Percentiles rank a stretch among this genome's conserved stretches.
Evolutionary conservation across 1,140 invertebrate species (phyloP).

Genomic region (Solenopsis invicta): DNA sequence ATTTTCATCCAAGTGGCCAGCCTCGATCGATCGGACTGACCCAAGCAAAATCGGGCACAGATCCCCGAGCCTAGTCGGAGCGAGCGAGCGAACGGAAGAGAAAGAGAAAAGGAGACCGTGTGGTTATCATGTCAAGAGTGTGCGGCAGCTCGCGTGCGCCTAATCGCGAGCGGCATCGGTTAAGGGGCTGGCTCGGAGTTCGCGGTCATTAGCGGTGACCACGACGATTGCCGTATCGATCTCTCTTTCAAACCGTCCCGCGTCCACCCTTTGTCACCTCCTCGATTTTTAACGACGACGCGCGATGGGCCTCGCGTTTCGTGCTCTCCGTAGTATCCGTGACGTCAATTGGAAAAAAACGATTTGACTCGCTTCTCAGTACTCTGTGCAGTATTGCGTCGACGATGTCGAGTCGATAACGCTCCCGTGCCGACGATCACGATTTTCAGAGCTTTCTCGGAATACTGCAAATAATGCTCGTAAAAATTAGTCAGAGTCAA

Average conservation of each 20-base stretch:
- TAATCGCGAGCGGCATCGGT: slow-evolving; percentile 62
- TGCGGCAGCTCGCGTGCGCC: slow-evolving; percentile 63
- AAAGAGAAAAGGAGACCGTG: slow-evolving; percentile 18
- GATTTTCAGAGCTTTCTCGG: neutral
- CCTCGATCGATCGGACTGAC: slow-evolving; percentile 45
- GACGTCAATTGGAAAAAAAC: slow-evolving; percentile 6
- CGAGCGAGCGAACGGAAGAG: neutral
- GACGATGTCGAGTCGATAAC: slow-evolving; percentile 13
- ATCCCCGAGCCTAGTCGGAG: neutral
- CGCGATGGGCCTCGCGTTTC: neutral
- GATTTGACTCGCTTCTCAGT: neutral
- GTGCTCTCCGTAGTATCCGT: neutral
- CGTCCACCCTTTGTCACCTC: neutral
- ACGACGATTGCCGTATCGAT: slow-evolving; percentile 64
- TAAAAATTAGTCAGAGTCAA: neutral
- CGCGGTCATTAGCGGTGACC: slow-evolving; percentile 63
- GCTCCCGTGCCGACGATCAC: neutral
- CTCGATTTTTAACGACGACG: slow-evolving; percentile 1
- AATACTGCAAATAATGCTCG: neutral
- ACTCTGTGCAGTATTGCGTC: no score
- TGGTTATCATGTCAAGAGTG: slow-evolving; percentile 49
- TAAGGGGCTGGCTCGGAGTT: slow-evolving; percentile 10
- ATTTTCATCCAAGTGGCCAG: slow-evolving; percentile 44
- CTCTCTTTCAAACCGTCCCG: neutral
- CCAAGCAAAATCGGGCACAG: slow-evolving; percentile 6